Evolutionary conservation across 2,113 vertebrate genomes (phyloP), one percentile per base, ranked within the genome.

Genomic region (Bubo blakistoni): DNA sequence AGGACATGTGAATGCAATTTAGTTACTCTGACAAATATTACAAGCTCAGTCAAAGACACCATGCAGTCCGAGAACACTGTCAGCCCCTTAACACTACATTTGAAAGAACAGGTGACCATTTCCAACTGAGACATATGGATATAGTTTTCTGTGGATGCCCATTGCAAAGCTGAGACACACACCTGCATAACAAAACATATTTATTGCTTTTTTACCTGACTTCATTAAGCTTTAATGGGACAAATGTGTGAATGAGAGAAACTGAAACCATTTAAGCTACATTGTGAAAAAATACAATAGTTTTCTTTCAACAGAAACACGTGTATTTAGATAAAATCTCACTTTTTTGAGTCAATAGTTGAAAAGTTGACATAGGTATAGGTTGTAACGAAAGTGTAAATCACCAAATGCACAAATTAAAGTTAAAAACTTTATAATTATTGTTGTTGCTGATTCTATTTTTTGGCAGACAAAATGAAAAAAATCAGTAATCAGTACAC

Each of bases 1-100:
- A 54, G 26, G 9, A 61, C 16, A 42, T 0, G 6, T 0, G 3
- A 59, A 74, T 42, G 20, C 6, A 46, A 11, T 6, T 11, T 27
- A 34, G 3, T 16, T 55, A 22, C 22, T 82, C 55, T 61, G 59
- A 55, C 54, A 40, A 79, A 3, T 32, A n/a, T 24, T 47, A 47
- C 16, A 57, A 86, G 20, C 9, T 78, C 40, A 59, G 6, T 44
- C 8, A 34, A 85, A 93, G 61, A 61, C 17, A 62, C 5, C 1
- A 13, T 12, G 8, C 25, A 52, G 25, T 20, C 25, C 34, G 38
- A 81, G 26, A 77, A 17, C 19, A 57, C 11, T 27, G 26, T 51
- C 29, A 70, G 14, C 4, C 47, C 15, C 81, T 72, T 54, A 57
- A 21, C 26, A 24, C 4, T 63, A 15, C 4, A 10, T 69, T 22